These are phyloP conservation scores for Aspidiotus destructor DNA, from an alignment of 2,888 invertebrate species.

Conservation along the genomic window DNA sequence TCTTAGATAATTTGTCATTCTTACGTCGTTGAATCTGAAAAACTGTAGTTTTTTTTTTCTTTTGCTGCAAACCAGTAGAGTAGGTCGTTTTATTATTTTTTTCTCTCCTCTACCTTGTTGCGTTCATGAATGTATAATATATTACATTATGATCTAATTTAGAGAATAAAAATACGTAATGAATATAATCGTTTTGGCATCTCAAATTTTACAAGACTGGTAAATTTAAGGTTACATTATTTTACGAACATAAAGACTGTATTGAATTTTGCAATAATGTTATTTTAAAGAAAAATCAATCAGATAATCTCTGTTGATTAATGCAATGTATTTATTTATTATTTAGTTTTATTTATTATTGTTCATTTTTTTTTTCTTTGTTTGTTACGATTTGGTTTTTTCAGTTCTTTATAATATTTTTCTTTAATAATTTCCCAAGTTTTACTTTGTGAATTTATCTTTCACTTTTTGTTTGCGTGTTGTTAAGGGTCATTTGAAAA, in stretches of 20 bases:
- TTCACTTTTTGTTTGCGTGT: too few species aligned
- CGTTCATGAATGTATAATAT: not conserved
- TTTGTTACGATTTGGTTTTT: not conserved
- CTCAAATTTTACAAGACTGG: constrained; percentile 30
- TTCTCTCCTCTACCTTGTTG: too few species aligned
- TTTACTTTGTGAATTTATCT: too few species aligned
- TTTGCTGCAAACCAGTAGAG: too few species aligned
- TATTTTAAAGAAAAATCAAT: constrained; percentile 14
- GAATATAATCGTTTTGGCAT: constrained; percentile 5
- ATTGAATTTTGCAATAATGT: constrained; percentile 24
- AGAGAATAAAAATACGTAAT: constrained; percentile 10
- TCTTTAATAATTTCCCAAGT: not conserved
- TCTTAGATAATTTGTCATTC: constrained; percentile 24
- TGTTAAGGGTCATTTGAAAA: too few species aligned
- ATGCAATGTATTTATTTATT: constrained; percentile 17
- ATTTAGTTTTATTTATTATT: constrained; percentile 17
- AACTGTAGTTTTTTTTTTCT: too few species aligned
- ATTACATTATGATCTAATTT: constrained; percentile 13
- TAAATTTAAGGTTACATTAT: constrained; percentile 24
- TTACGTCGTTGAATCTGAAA: not conserved
- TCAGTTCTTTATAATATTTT: constrained; percentile 7
- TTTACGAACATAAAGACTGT: constrained; percentile 24
- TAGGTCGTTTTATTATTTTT: too few species aligned
- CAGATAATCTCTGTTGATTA: constrained; percentile 20
- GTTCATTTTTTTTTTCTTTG: constrained; percentile 14